These are phyloP conservation scores for Pongo abelii DNA, from an alignment of 2,113 vertebrate genomes.

Conservation along the genomic window DNA sequence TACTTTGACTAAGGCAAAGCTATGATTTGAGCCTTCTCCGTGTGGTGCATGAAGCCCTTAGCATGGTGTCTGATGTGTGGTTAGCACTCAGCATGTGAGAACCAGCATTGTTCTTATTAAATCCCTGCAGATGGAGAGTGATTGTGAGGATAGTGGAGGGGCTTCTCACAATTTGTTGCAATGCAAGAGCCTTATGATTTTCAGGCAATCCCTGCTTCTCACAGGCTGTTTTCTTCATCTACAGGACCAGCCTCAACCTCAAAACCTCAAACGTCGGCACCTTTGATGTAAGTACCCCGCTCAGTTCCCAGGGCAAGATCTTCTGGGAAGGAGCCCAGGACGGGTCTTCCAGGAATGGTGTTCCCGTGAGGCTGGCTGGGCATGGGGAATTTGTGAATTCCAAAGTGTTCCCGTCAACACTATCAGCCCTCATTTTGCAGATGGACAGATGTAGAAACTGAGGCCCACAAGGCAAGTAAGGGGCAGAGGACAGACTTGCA, in stretches of 20 bases:
- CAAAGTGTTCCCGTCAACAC: fast-evolving
- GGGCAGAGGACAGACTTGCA: no score
- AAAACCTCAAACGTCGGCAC: constrained; percentile 74
- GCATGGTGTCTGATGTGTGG: fast-evolving
- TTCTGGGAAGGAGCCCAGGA: not conserved
- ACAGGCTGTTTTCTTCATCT: not conserved
- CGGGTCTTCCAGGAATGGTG: not conserved
- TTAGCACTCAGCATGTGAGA: fast-evolving
- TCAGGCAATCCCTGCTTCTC: not conserved
- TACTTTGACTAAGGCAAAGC: not conserved
- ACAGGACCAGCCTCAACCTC: constrained; percentile 78
- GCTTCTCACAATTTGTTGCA: not conserved
- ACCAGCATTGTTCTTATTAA: not conserved
- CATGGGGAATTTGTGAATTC: not conserved
- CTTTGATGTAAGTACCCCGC: constrained; percentile 80
- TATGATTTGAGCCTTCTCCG: fast-evolving
- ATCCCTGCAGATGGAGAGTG: fast-evolving
- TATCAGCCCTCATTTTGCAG: not conserved
- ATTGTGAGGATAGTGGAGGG: fast-evolving
- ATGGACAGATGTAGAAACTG: not conserved
- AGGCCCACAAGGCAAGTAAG: not conserved
- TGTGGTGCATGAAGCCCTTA: not conserved
- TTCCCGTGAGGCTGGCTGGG: fast-evolving
- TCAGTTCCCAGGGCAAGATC: no score
- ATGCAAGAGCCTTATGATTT: not conserved